phyloP scores from a whole-genome alignment of 2,113 vertebrate genomes.

The Macquaria australasica region DNA sequence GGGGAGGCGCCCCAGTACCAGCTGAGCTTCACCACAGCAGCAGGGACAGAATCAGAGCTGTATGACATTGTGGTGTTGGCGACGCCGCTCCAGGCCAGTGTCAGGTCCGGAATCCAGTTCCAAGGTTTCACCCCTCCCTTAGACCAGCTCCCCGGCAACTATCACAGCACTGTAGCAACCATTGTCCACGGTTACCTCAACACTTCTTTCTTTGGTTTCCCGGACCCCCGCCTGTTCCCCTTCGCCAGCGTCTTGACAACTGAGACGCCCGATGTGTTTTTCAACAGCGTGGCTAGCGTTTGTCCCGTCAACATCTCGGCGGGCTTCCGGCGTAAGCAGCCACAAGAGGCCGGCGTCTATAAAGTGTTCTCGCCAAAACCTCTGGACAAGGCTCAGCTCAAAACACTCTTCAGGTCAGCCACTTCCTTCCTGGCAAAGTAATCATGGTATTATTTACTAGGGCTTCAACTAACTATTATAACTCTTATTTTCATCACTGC shows the following conservation, averaged over 20 bases:
- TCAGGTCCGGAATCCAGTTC: conserved; percentile 87
- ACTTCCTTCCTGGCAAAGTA: neutral
- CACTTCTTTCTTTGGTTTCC: conserved; percentile 95
- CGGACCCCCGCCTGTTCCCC: conserved; percentile 95
- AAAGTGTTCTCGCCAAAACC: conserved; percentile 91
- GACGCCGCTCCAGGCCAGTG: conserved; percentile 87
- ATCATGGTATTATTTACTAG: neutral
- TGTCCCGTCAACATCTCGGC: conserved; percentile 93
- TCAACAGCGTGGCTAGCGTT: conserved; percentile 91
- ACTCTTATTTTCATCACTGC: neutral
- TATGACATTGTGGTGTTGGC: conserved; percentile 96
- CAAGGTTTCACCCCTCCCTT: conserved; percentile 87
- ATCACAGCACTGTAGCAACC: conserved; percentile 91
- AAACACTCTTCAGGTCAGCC: conserved; percentile 91
- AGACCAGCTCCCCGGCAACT: conserved; percentile 82
- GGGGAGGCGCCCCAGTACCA: conserved; percentile 90
- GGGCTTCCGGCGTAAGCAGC: conserved; percentile 93
- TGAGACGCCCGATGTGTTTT: conserved; percentile 88
- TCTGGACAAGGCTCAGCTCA: conserved; percentile 91
- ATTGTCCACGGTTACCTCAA: conserved; percentile 98
- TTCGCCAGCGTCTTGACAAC: conserved; percentile 93
- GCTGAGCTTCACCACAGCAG: conserved; percentile 84
- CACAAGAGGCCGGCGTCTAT: conserved; percentile 94
- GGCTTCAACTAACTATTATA: neutral
- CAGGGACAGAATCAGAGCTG: conserved; percentile 81